Conservation (phyloP, 2,113 vertebrate genomes). For the Loxodonta africana region DNA sequence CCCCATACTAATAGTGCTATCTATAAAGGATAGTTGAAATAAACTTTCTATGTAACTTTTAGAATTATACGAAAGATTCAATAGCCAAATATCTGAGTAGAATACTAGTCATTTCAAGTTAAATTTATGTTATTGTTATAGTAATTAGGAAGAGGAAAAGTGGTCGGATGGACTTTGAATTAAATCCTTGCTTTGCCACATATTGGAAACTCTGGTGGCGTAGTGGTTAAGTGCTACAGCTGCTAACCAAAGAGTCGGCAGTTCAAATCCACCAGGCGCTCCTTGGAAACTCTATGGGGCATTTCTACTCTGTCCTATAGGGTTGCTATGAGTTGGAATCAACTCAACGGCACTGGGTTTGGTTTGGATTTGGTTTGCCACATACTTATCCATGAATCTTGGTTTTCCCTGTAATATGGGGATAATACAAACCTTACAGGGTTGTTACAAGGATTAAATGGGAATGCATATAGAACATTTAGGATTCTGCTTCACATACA, state of each 20-base stretch:
- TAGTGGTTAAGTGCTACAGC: no score
- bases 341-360: no score
- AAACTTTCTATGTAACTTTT: background rate
- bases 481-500: background rate
- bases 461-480: background rate
- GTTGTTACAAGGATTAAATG: background rate
- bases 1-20: background rate
- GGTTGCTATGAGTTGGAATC: no score
- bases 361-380: no score
- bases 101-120: conserved; percentile 11
- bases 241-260: no score
- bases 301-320: no score
- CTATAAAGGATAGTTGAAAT: conserved; percentile 33
- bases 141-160: background rate
- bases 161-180: background rate
- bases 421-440: background rate
- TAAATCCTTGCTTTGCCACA: background rate
- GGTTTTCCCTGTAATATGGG: background rate
- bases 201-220: no score
- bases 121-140: background rate
- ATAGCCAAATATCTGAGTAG: background rate
- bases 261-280: no score
- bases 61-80: background rate
- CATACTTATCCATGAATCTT: background rate
- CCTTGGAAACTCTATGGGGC: no score